A percentile compares a stretch with the other conserved stretches of the same genome.
These are phyloP conservation scores for Coenobita brevimanus DNA, from an alignment of 1,140 invertebrate species.

Conservation along the genomic window DNA sequence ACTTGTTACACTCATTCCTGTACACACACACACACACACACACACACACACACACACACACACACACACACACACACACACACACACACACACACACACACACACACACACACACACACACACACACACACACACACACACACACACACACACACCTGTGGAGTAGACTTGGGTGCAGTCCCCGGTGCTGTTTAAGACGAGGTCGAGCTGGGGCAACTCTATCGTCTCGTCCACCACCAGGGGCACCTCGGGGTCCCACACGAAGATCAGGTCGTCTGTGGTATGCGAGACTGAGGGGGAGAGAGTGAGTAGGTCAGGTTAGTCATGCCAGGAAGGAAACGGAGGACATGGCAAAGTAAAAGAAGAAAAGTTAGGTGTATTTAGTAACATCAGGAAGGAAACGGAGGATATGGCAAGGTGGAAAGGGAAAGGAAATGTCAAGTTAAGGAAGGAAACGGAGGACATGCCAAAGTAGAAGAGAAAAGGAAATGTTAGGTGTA, in stretches of 20 bases:
- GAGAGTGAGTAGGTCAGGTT: no score
- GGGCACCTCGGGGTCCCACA: constrained; percentile 90
- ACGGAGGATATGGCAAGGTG: not conserved
- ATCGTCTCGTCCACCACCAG: constrained; percentile 88
- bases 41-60: not conserved
- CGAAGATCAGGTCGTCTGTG: constrained; percentile 91
- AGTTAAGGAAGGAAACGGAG: not conserved
- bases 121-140: no score
- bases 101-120: no score
- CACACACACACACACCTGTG: constrained; percentile 77
- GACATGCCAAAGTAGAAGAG: no score
- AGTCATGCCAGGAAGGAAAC: no score
- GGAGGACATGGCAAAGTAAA: not conserved
- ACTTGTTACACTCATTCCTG: not conserved
- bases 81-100: no score
- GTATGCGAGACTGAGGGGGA: constrained; percentile 85
- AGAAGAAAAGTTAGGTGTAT: not conserved
- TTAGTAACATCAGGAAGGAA: not conserved
- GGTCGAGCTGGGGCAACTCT: constrained; percentile 87
- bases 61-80: not conserved
- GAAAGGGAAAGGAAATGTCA: not conserved
- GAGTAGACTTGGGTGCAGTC: constrained; percentile 92
- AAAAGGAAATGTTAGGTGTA: no score
- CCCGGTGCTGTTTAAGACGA: constrained; percentile 88
- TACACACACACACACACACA: not conserved